Evolutionary conservation across 2,113 vertebrate species (phyloP), one percentile per base, ranked within the genome.

Genomic region (Hoplias malabaricus): DNA sequence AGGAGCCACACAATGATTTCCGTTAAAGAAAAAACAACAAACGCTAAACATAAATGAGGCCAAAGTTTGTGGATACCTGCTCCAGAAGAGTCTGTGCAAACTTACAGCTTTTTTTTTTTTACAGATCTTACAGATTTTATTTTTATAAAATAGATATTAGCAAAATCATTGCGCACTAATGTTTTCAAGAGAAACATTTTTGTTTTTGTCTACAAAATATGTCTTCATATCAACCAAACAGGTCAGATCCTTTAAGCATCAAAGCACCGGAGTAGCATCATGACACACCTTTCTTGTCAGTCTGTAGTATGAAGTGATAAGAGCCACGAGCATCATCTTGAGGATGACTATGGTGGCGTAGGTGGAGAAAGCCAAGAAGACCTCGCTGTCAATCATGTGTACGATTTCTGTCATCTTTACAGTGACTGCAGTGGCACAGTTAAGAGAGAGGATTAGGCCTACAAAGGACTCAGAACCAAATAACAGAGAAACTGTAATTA

Each of bases 251-350:
- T n/a, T n/a, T n/a, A n/a, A n/a, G n/a, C n/a, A n/a, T n/a, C n/a
- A n/a, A n/a, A 69, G 12, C 6, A 19, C 4, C 23, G 21, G 2
- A 36, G 12, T 14, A 59, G 4, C 14, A 9, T n/a, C 21, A 10
- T 21, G 7, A 29, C 83, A 89, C 88, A 95, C 95, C 94, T 93
- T 93, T 68, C 83, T 93, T 0, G 88, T 92, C 0, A 94, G 0
- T 82, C 94, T 92, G 77, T 86, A 89, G 80, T 90, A 94, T 0
- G 69, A 81, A 0, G 94, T 96, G 10, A 87, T 0, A 4, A 27
- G 0, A 12, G 92, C 91, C 94, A 96, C 91, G 0, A 95, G 23
- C 94, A 96, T 94, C 94, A 95, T 95, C 87, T 96, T 96, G 0
- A 90, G 43, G 73, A 94, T 81, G 71, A 94, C 25, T 59, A 95